Evolutionary conservation across 1,140 invertebrate genomes (phyloP), one percentile per base, ranked within the genome.

Genomic region (Sesamia nonagrioides): DNA sequence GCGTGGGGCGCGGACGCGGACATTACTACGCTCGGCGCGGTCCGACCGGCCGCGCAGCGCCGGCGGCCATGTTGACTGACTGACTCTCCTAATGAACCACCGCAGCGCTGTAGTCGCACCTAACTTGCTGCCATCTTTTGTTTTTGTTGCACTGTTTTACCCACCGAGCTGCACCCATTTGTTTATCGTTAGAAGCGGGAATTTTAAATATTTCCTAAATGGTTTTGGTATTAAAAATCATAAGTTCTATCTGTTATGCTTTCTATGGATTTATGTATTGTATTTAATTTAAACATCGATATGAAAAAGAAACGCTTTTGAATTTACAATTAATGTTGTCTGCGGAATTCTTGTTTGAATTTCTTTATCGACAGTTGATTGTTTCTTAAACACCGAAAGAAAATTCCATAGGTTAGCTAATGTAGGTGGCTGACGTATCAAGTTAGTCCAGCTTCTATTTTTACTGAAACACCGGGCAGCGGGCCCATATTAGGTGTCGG

Each of bases 1-100:
- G 89, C 91, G 91, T 94, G 91, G 95, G 95, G 96, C 96, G 95
- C 96, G 89, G 95, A 87, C 95, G 94, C 91, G 89, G 93, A 94
- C 93, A 93, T 93, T 81, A 92, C 91, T 92, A 88, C 83, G 84
- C 86, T 75, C 84, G 86, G 86, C 89, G 91, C 95, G 90, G 88
- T 90, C 92, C 95, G 94, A 95, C 96, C 96, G 95, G 95, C 91
- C 95, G 89, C 95, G 93, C 91, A 95, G 91, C 88, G 90, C 92
- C 92, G 95, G 95, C 95, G 89, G 92, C 94, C 92, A 95, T 93
- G 83, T 94, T 91, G 87, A 94, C 92, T 90, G 89, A 88, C 89
- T 85, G 82, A 85, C 80, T 84, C 79, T 48, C 82, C 84, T 88
- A 87, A 88, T 89, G 18, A 89, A 84, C 88, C 74, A 87, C 88